phyloP scores from a whole-genome alignment of 1,140 invertebrate genomes.

The Drosophila ercepeae region DNA sequence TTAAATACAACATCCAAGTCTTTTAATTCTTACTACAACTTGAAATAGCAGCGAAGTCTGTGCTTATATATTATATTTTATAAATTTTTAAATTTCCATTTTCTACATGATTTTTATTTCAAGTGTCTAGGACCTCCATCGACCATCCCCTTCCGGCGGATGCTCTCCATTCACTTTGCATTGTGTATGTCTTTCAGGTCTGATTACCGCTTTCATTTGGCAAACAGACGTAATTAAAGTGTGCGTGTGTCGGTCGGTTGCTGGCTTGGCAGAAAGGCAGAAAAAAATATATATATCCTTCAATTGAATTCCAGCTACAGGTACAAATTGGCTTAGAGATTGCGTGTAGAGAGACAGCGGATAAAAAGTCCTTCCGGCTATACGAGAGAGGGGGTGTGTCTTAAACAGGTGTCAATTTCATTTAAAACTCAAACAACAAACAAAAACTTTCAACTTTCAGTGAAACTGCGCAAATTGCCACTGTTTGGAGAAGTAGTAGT shows the following conservation, averaged over 20 bases:
- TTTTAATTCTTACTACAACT: no score
- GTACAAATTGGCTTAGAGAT: constrained; percentile 70
- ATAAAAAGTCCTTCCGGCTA: not conserved
- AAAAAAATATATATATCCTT: constrained; percentile 59
- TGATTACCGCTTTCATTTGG: constrained; percentile 80
- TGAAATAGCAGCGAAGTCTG: no score
- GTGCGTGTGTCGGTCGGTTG: constrained; percentile 32
- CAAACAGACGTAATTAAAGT: constrained; percentile 80
- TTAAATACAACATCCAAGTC: no score
- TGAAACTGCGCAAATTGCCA: constrained; percentile 60
- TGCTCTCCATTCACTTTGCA: constrained; percentile 36
- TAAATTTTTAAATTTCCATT: no score
- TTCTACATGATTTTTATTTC: not conserved
- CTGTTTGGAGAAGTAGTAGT: constrained; percentile 13
- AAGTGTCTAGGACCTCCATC: not conserved
- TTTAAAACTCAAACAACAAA: constrained; percentile 72
- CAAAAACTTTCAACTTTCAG: constrained; percentile 47
- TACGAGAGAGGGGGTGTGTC: constrained; percentile 28
- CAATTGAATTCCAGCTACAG: constrained; percentile 77
- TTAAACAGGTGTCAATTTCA: constrained; percentile 76
- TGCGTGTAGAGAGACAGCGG: constrained; percentile 6
- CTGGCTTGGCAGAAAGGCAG: not conserved
- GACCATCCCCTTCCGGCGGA: not conserved
- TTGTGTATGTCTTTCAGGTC: constrained; percentile 76
- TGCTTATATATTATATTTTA: no score